Conservation (phyloP, 30 jellyfish, hydroid and myxozoan species). For the Aurelia coerulea region DNA sequence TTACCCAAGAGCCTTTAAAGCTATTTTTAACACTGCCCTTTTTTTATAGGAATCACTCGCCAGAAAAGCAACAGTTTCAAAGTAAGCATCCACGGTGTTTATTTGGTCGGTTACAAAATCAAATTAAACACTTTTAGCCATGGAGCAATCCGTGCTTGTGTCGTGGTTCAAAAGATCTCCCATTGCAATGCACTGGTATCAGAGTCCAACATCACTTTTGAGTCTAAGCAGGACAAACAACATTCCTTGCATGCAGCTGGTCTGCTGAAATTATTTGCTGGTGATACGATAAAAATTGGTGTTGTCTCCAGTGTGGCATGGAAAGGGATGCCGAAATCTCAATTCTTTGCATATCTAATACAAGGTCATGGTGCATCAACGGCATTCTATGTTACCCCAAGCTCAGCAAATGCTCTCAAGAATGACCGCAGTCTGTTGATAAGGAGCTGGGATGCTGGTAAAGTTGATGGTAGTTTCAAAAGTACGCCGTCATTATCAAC, state of each 20-base stretch:
- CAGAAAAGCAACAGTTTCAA: background rate
- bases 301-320: conserved; percentile 26
- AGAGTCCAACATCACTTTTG: conserved; percentile 30
- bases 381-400: conserved; percentile 32
- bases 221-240: background rate
- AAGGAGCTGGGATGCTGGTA: conserved; percentile 35
- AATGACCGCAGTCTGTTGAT: conserved; percentile 12
- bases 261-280: conserved; percentile 18
- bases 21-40: no score
- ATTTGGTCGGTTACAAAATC: conserved; percentile 30
- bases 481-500: conserved; percentile 42
- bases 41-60: no score
- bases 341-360: conserved; percentile 26
- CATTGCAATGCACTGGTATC: conserved; percentile 43
- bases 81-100: conserved; percentile 23
- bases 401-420: conserved; percentile 5
- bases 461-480: conserved; percentile 24
- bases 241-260: conserved; percentile 53
- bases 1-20: no score
- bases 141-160: conserved; percentile 30
- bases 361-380: conserved; percentile 24
- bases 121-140: background rate
- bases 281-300: conserved; percentile 17
- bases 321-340: background rate
- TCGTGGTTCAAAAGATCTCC: conserved; percentile 4